Evolutionary conservation across 2,797 vertebrate genomes (phyloP).

Genomic region (Cheirogaleus major): DNA sequence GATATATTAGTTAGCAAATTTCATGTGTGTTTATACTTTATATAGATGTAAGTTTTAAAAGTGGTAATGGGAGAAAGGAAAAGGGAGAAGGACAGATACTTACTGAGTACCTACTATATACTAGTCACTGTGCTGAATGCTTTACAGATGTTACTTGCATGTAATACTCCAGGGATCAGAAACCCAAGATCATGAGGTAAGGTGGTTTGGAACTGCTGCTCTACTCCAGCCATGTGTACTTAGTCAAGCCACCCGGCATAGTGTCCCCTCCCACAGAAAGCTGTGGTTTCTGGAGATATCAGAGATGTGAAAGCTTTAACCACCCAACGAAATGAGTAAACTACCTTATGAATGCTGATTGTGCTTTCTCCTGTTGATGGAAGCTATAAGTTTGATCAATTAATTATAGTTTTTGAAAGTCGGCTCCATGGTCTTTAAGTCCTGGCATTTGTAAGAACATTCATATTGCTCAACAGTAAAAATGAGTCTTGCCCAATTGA

Average conservation of each 20-base stretch:
- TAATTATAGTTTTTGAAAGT: conserved; percentile 41
- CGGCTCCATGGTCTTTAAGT: not conserved
- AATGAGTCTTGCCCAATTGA: conserved; percentile 37
- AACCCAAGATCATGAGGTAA: not conserved
- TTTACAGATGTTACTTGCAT: not conserved
- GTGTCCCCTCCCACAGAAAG: not conserved
- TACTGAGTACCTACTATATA: not conserved
- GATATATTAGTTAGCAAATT: not conserved
- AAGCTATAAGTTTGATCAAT: conserved; percentile 21
- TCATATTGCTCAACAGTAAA: conserved; percentile 31
- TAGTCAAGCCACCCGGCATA: not conserved
- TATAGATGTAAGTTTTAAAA: not conserved
- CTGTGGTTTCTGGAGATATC: not conserved
- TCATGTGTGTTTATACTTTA: not conserved
- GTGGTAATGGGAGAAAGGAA: not conserved
- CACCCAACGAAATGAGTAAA: conserved; percentile 22
- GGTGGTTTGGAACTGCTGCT: not conserved
- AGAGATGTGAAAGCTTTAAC: not conserved
- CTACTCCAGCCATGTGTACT: not conserved
- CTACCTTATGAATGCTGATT: not conserved
- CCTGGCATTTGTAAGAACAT: not conserved
- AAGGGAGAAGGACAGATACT: not conserved
- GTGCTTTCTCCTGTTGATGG: conserved; percentile 11
- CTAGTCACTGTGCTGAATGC: not conserved
- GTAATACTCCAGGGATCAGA: not conserved